Percentiles rank a stretch among this genome's conserved stretches.
Evolutionary conservation across 64 coral and sea anemone species (phyloP).

Genomic region (Trachythela sp.): DNA sequence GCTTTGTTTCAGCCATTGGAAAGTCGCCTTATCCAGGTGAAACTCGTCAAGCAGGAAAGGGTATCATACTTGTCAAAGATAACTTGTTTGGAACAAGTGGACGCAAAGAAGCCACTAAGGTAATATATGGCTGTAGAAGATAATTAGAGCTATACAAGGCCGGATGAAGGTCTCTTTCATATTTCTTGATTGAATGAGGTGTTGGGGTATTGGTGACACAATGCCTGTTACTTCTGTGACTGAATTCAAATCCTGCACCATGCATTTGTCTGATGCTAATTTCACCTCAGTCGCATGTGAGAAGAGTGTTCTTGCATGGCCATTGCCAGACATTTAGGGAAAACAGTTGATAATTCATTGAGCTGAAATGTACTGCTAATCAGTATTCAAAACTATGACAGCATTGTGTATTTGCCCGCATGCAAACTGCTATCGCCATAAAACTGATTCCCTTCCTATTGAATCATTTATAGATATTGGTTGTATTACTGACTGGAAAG

Average conservation of each 20-base stretch:
- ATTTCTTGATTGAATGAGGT: too few relatives aligned
- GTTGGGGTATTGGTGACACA: too few relatives aligned
- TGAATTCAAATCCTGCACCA: background rate
- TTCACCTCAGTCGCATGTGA: too few relatives aligned
- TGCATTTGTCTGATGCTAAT: too few relatives aligned
- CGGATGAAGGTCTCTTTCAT: too few relatives aligned
- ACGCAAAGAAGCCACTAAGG: background rate
- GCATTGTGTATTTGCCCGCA: too few relatives aligned
- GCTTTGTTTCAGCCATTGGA: background rate
- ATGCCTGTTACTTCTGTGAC: background rate
- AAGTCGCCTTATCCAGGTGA: background rate
- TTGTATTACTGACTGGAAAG: background rate
- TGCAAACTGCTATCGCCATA: background rate
- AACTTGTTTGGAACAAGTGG: slow-evolving; percentile 8
- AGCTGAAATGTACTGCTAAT: too few relatives aligned
- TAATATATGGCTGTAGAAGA: background rate
- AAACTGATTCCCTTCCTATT: background rate
- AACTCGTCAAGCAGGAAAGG: background rate
- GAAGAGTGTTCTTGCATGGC: too few relatives aligned
- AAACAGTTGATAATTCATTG: too few relatives aligned
- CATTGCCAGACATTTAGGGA: too few relatives aligned
- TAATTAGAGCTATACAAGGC: background rate
- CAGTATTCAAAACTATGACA: too few relatives aligned
- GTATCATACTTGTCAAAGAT: background rate
- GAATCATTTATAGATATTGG: background rate